These are phyloP conservation scores for Blomia tropicalis DNA, from an alignment of 2,888 invertebrate species.

Conservation along the genomic window DNA sequence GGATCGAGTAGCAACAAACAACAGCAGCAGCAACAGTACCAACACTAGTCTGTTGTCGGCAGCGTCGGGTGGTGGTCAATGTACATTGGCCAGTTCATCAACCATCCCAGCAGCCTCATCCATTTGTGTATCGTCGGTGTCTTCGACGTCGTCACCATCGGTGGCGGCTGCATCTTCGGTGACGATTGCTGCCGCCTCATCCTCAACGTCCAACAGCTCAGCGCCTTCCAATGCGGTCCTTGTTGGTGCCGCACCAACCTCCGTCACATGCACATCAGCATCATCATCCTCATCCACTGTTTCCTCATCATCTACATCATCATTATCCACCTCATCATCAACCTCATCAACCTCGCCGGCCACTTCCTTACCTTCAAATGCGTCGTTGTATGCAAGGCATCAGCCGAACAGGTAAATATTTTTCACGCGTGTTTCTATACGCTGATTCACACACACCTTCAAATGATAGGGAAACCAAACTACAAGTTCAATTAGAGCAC, in stretches of 20 bases:
- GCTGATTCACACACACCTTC: too few relatives aligned
- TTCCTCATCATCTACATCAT: neutral
- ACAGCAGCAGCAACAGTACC: neutral
- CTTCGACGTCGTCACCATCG: neutral
- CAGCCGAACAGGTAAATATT: slow-evolving; percentile 18
- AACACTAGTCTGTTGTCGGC: neutral
- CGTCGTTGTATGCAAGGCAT: slow-evolving; percentile 15
- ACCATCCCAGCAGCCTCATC: neutral
- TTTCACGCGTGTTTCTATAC: neutral
- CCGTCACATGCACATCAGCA: neutral
- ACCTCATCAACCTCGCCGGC: slow-evolving; percentile 2
- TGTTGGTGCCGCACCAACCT: neutral
- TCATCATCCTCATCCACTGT: neutral
- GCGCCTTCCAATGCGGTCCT: neutral
- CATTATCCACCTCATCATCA: neutral
- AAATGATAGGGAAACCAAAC: too few relatives aligned
- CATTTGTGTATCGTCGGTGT: neutral
- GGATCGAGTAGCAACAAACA: neutral
- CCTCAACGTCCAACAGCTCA: neutral
- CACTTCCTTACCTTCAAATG: slow-evolving; percentile 9
- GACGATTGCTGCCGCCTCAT: neutral
- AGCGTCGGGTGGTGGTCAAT: too few relatives aligned
- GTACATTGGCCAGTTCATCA: too few relatives aligned
- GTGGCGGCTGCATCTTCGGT: neutral
- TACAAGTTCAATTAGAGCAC: too few relatives aligned